Percentiles rank a stretch among this genome's conserved stretches.
These are phyloP conservation scores for Sericinus montela DNA, from an alignment of 2,888 invertebrate species.

Conservation along the genomic window DNA sequence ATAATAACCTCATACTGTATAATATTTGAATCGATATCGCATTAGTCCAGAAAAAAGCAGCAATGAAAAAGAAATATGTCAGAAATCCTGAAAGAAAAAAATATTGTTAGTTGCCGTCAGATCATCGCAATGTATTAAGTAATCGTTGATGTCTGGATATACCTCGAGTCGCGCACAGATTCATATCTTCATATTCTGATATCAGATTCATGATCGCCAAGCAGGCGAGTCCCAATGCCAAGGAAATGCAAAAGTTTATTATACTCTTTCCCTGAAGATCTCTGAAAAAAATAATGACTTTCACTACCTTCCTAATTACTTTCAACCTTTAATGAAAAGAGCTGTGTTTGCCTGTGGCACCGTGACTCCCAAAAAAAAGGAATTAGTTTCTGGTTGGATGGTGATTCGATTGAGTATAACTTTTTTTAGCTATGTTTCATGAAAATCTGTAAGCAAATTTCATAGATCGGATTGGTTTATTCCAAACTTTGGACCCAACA, in stretches of 20 bases:
- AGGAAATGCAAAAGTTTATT: slow-evolving; percentile 51
- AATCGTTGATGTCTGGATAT: slow-evolving; percentile 12
- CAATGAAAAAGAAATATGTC: slow-evolving; percentile 78
- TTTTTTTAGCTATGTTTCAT: no score
- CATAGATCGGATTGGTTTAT: no score
- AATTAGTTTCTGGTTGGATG: no score
- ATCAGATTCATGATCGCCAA: slow-evolving; percentile 47
- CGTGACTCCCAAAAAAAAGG: no score
- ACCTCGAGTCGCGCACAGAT: slow-evolving; percentile 57
- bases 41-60: slow-evolving; percentile 84
- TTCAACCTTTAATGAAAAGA: no score
- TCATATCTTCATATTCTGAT: slow-evolving; percentile 43
- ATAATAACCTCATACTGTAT: slow-evolving; percentile 71
- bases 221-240: slow-evolving; percentile 47
- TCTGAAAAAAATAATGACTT: slow-evolving; percentile 33
- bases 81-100: slow-evolving; percentile 66
- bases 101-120: neutral
- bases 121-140: neutral
- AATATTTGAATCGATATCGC: slow-evolving; percentile 84
- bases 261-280: slow-evolving; percentile 65
- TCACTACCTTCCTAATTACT: no score
- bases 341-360: no score
- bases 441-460: no score
- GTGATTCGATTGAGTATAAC: no score
- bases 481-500: no score